Percentiles rank a stretch among this genome's conserved stretches.
phyloP scores from a whole-genome alignment of 2,113 vertebrate species.

The Eleginops maclovinus region DNA sequence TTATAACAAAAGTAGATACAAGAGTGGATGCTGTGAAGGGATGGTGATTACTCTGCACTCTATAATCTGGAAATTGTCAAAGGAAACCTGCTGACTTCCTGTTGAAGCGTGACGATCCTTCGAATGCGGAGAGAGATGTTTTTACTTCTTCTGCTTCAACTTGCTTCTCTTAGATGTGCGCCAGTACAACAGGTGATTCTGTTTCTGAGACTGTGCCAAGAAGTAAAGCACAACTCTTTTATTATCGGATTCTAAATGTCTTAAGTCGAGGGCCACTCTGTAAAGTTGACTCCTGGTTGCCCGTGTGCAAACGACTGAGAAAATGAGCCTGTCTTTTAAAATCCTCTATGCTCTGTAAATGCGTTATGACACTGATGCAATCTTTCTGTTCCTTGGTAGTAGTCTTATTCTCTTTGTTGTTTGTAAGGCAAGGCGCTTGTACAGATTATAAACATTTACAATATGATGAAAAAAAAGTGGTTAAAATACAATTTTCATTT shows the following conservation, averaged over 20 bases:
- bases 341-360: conserved; percentile 53
- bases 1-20: conserved; percentile 40
- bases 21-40: conserved; percentile 62
- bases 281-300: conserved; percentile 45
- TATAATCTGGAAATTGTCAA: neutral
- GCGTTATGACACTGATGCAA: conserved; percentile 68
- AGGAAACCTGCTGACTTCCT: conserved; percentile 33
- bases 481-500: conserved; percentile 49
- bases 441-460: conserved; percentile 72
- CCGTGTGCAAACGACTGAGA: too few relatives aligned
- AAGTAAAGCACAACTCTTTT: conserved; percentile 64
- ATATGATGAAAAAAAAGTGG: conserved; percentile 52
- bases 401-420: conserved; percentile 66
- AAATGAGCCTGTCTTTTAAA: conserved; percentile 62
- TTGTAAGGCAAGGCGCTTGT: conserved; percentile 71
- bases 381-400: conserved; percentile 66
- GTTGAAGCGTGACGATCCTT: conserved; percentile 65
- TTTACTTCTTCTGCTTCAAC: conserved; percentile 53
- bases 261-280: conserved; percentile 55
- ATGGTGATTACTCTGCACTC: conserved; percentile 24
- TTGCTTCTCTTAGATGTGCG: conserved; percentile 58
- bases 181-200: conserved; percentile 28
- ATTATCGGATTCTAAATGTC: conserved; percentile 54
- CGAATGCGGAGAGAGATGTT: conserved; percentile 57
- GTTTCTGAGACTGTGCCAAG: conserved; percentile 72